A percentile compares a stretch with the other conserved stretches of the same genome.
phyloP scores from a whole-genome alignment of 1,140 invertebrate species.

The Melitaea cinxia region DNA sequence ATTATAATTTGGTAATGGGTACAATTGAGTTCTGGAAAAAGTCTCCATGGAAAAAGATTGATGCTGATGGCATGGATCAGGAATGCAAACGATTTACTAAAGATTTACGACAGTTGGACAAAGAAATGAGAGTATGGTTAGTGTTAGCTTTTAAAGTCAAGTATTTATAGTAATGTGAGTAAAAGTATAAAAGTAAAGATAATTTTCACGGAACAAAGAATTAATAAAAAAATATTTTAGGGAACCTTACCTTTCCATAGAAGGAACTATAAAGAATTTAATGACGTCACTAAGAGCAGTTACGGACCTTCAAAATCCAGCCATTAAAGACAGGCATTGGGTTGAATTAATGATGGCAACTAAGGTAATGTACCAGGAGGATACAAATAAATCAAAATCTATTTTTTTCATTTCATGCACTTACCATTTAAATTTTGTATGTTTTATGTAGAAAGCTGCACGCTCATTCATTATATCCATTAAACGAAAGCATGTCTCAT shows the following conservation, averaged over 20 bases:
- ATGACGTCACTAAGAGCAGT: constrained; percentile 94
- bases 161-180: not conserved
- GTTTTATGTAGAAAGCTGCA: constrained; percentile 58
- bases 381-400: constrained; percentile 20
- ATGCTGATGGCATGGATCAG: constrained; percentile 96
- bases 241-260: constrained; percentile 84
- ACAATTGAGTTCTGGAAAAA: constrained; percentile 95
- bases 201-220: not conserved
- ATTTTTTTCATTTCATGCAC: not conserved
- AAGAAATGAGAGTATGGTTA: constrained; percentile 92
- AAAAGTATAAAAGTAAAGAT: not conserved
- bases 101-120: constrained; percentile 92
- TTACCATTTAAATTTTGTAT: constrained; percentile 13
- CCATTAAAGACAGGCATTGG: constrained; percentile 96
- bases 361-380: constrained; percentile 82
- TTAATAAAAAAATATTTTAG: no score
- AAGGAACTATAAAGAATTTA: constrained; percentile 91
- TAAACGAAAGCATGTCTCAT: constrained; percentile 40
- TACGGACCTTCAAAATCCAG: constrained; percentile 95
- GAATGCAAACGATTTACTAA: constrained; percentile 96
- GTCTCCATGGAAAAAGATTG: constrained; percentile 95
- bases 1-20: constrained; percentile 89
- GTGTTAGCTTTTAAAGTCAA: not conserved
- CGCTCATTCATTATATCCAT: constrained; percentile 53
- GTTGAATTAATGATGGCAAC: constrained; percentile 95